Base-by-base conservation (phyloP, 2,113 vertebrate genomes). In the Mystacornis crossleyi region DNA sequence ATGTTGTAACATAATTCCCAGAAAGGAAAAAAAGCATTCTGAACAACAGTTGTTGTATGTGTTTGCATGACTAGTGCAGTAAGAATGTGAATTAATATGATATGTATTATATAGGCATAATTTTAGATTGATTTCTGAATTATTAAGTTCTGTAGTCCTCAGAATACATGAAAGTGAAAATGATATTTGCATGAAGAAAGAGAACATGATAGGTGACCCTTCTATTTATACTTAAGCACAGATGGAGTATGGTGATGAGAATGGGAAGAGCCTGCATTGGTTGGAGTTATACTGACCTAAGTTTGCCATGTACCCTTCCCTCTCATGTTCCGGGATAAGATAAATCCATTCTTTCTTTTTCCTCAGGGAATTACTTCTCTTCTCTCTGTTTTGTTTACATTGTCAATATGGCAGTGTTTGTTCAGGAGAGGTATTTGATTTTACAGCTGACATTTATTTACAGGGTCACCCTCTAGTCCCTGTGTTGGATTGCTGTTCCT, bases 401-500 rank as follows among this genome's bases (percentile, higher is more conserved):
- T 86, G 57, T 94, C 65, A 79, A 62, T 91, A 84, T 9, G 48
- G 69, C 80, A 64, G 36, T 89, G 57, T 87, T 96, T 89, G 62
- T 89, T 96, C 86, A 36, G 64, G 58, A 87, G 36, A 82, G 62
- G 38, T 90, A 61, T 66, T 96, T 6, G 10, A 57, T 95, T 96
- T 91, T 95, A 58, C 62, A 90, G 79, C 62, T 88, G 85, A 82
- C 81, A 51, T 88, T 92, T 92, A 77, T 94, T 95, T 86, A 48
- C 60, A 84, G 89, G 69, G 65, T 86, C 89, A 86, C 64, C 58
- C 73, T 92, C 70, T 73, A 83, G 64, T 71, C 54, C 47, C 18
- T 74, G 19, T 89, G 47, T 92, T 94, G 81, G 65, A 58, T 29
- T 80, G 60, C 51, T 14, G 4, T 83, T 85, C 28, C 18, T 48